Percentiles rank a stretch among this genome's conserved stretches.
Conservation (phyloP, 2,888 invertebrate genomes). For the Lacanobia wlatinum region DNA sequence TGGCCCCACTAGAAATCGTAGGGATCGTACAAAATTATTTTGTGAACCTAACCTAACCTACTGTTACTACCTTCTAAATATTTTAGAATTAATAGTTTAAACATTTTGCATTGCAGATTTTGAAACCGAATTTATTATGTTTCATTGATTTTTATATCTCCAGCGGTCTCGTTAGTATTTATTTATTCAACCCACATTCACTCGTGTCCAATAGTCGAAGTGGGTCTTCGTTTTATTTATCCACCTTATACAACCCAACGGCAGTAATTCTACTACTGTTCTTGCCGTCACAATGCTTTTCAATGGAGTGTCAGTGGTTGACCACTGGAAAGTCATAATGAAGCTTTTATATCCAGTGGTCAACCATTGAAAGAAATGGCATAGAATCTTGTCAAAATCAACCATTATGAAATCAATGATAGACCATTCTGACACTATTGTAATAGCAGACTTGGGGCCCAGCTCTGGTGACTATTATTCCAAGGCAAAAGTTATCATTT, state of each 20-base stretch:
- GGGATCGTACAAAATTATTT: constrained; percentile 3
- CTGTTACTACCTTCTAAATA: constrained; percentile 7
- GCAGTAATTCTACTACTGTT: constrained; percentile 14
- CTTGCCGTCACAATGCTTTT: neutral
- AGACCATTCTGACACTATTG: too few species aligned
- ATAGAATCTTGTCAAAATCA: too few species aligned
- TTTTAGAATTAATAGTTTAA: constrained; percentile 10
- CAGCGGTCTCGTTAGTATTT: constrained; percentile 45
- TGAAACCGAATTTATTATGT: constrained; percentile 25
- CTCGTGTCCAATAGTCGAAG: constrained; percentile 29
- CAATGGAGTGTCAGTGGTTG: too few species aligned
- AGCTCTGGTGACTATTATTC: constrained; percentile 3
- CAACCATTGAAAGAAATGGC: too few species aligned
- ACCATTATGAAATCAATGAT: too few species aligned
- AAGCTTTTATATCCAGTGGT: too few species aligned
- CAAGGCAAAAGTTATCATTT: constrained; percentile 21
- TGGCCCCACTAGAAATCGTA: neutral
- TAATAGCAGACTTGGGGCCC: too few species aligned
- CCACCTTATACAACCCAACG: neutral
- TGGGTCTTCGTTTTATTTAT: constrained; percentile 40
- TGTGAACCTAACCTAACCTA: neutral
- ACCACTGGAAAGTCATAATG: too few species aligned
- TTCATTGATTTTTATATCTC: constrained; percentile 42
- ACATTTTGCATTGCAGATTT: constrained; percentile 44
- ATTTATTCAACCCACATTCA: constrained; percentile 54